A percentile compares a stretch with the other conserved stretches of the same genome.
phyloP scores from a whole-genome alignment of 2,888 invertebrate species.

The Stegophylla sp. region DNA sequence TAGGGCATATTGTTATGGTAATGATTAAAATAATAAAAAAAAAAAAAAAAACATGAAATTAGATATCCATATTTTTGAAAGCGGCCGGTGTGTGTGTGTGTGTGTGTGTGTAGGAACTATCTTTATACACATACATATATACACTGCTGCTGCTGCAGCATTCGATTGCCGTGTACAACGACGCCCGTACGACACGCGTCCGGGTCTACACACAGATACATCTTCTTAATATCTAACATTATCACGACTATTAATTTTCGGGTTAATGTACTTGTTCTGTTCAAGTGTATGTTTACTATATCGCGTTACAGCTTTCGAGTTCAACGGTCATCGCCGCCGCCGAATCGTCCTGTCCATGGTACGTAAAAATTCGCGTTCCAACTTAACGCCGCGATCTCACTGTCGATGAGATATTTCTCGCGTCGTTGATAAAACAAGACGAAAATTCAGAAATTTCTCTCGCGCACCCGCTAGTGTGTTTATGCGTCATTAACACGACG shows the following conservation, averaged over 20 bases:
- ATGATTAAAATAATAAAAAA: too few relatives aligned
- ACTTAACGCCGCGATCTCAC: neutral
- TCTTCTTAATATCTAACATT: neutral
- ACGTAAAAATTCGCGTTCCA: neutral
- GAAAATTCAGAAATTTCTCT: neutral
- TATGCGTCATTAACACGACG: too few relatives aligned
- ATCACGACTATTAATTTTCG: neutral
- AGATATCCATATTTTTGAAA: neutral
- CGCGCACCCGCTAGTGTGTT: too few relatives aligned
- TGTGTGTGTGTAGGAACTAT: neutral
- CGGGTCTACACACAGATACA: neutral
- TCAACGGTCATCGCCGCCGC: slow-evolving; percentile 16
- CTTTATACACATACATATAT: neutral
- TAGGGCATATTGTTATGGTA: too few relatives aligned
- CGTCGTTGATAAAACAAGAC: neutral
- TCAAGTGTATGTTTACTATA: too few relatives aligned
- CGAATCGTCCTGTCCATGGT: neutral
- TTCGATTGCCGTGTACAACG: neutral
- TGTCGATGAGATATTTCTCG: slow-evolving; percentile 11
- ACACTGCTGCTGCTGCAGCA: neutral
- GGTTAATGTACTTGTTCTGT: neutral
- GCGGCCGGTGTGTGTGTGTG: too few relatives aligned
- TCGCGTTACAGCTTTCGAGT: slow-evolving; percentile 12
- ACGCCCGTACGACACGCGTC: neutral
- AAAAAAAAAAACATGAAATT: neutral